A percentile compares a stretch with the other conserved stretches of the same genome.
Conservation (phyloP, 1,140 invertebrate species). For the Micrasema longulum region DNA sequence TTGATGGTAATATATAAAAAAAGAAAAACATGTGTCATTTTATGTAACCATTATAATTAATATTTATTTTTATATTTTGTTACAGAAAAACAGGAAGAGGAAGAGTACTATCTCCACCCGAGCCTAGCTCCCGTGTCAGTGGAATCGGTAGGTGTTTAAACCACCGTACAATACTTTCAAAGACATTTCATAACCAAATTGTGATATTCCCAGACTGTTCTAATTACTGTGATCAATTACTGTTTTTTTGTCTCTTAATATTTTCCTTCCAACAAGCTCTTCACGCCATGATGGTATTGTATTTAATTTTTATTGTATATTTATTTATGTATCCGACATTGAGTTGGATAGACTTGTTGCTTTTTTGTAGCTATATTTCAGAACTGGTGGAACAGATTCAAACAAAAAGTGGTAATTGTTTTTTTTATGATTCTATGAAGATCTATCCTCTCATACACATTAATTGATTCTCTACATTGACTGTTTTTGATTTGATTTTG, state of each 20-base stretch:
- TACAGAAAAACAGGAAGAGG: slow-evolving; percentile 67
- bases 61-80: slow-evolving; percentile 17
- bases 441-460: no score
- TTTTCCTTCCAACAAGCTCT: slow-evolving; percentile 30
- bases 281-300: slow-evolving; percentile 36
- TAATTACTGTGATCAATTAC: slow-evolving; percentile 29
- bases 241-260: slow-evolving; percentile 22
- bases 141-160: slow-evolving; percentile 69
- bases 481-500: no score
- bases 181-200: slow-evolving; percentile 16
- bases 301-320: slow-evolving; percentile 17
- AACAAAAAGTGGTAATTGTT: no score
- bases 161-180: slow-evolving; percentile 29
- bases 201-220: background rate
- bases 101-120: slow-evolving; percentile 84
- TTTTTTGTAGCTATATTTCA: slow-evolving; percentile 1
- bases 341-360: background rate
- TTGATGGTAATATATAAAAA: no score
- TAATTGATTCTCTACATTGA: no score
- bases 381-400: background rate
- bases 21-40: no score
- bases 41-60: background rate
- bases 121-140: slow-evolving; percentile 70
- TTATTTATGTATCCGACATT: background rate
- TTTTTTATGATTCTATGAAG: no score